A percentile compares a stretch with the other conserved stretches of the same genome.
Evolutionary conservation across 2,888 invertebrate species (phyloP).

Genomic region (Philopedon plagiatum): DNA sequence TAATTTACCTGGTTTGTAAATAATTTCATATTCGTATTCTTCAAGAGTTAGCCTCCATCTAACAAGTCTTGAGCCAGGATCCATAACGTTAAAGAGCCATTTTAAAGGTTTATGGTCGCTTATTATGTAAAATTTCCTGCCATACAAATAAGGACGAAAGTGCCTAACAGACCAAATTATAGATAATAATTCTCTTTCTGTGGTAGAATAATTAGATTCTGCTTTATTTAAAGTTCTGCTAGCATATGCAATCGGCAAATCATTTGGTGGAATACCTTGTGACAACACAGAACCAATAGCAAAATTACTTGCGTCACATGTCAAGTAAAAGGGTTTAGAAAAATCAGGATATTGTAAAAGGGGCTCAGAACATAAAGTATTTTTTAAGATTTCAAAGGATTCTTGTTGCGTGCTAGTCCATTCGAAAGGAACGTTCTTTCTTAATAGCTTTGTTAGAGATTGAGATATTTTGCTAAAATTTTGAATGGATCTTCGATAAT

Average conservation of each 20-base stretch:
- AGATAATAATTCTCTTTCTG: slow-evolving; percentile 63
- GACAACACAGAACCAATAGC: slow-evolving; percentile 51
- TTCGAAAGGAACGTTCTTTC: slow-evolving; percentile 39
- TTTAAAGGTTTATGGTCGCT: slow-evolving; percentile 63
- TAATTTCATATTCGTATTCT: slow-evolving; percentile 54
- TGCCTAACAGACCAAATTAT: slow-evolving; percentile 62
- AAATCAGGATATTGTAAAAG: slow-evolving; percentile 53
- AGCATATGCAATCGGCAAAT: slow-evolving; percentile 63
- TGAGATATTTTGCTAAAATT: slow-evolving; percentile 50
- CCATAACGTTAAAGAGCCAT: slow-evolving; percentile 60
- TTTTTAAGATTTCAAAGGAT: slow-evolving; percentile 52
- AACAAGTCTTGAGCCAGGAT: slow-evolving; percentile 58
- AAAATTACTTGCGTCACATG: slow-evolving; percentile 61
- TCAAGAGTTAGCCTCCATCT: slow-evolving; percentile 59
- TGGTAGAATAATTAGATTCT: slow-evolving; percentile 63
- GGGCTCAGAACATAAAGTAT: slow-evolving; percentile 39
- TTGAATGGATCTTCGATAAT: too few relatives aligned
- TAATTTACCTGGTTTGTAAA: slow-evolving; percentile 34
- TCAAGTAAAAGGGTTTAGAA: not conserved
- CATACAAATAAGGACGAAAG: slow-evolving; percentile 64
- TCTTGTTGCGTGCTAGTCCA: slow-evolving; percentile 49
- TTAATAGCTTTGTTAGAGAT: slow-evolving; percentile 49
- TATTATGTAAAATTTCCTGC: slow-evolving; percentile 61
- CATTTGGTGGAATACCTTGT: slow-evolving; percentile 56
- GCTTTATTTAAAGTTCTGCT: slow-evolving; percentile 59